Percentiles rank a stretch among this genome's conserved stretches.
These are phyloP conservation scores for Dreissena polymorpha DNA, from an alignment of 1,140 invertebrate genomes.

Conservation along the genomic window DNA sequence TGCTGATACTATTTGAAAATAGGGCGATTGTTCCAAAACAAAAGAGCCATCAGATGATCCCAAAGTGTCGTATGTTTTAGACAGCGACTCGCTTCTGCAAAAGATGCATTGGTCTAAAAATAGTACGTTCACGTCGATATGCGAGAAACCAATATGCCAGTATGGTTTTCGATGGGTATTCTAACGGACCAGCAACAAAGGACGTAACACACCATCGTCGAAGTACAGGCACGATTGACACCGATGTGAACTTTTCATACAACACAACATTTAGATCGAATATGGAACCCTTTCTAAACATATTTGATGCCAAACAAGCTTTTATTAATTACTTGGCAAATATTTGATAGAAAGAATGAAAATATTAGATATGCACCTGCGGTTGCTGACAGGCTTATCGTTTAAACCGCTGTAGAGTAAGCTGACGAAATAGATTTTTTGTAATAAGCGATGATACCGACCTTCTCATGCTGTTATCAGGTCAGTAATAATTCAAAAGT, in stretches of 20 bases:
- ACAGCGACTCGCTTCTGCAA: constrained; percentile 57
- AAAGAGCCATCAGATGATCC: too few species aligned
- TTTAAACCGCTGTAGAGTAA: constrained; percentile 29
- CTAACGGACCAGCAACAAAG: constrained; percentile 38
- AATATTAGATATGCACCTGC: constrained; percentile 35
- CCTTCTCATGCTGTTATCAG: constrained; percentile 53
- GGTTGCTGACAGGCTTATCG: constrained; percentile 61
- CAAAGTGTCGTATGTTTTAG: constrained; percentile 44
- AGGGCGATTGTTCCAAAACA: constrained; percentile 9
- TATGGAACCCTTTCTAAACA: constrained; percentile 54
- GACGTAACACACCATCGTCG: constrained; percentile 40
- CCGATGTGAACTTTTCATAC: constrained; percentile 21
- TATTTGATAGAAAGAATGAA: constrained; percentile 20
- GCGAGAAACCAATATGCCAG: not conserved
- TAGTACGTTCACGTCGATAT: constrained; percentile 31
- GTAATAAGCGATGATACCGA: constrained; percentile 58
- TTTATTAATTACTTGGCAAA: constrained; percentile 49
- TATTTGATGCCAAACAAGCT: constrained; percentile 53
- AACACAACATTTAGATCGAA: constrained; percentile 29
- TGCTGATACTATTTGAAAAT: constrained; percentile 53
- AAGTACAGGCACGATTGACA: constrained; percentile 14
- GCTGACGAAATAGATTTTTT: constrained; percentile 12
- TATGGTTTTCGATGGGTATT: constrained; percentile 46
- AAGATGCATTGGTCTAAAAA: constrained; percentile 41
- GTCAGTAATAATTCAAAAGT: not conserved